A percentile compares a stretch with the other conserved stretches of the same genome.
phyloP scores from a whole-genome alignment of 2,797 vertebrate genomes.

The Pangasius mekongensis region DNA sequence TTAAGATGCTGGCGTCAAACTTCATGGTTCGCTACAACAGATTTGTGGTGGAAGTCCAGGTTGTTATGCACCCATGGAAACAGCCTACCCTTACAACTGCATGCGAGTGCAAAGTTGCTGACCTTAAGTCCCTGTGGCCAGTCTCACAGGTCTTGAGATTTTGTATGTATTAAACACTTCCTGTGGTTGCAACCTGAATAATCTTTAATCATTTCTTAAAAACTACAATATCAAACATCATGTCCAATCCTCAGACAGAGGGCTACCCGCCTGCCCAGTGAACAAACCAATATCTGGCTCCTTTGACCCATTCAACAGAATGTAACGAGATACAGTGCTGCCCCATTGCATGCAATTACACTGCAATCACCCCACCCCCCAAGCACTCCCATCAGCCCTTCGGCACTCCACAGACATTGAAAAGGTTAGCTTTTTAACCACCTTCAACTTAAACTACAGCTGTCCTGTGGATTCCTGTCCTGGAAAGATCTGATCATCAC shows the following conservation, averaged over 20 bases:
- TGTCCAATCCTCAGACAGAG: not conserved
- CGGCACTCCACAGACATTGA: not conserved
- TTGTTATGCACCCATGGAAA: slow-evolving; percentile 13
- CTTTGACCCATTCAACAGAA: not conserved
- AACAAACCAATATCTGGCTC: not conserved
- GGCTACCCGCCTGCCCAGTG: not conserved
- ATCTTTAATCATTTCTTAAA: slow-evolving; percentile 2
- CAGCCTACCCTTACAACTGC: not conserved
- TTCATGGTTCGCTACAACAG: not conserved
- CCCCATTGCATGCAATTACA: slow-evolving; percentile 5
- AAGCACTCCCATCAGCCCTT: not conserved
- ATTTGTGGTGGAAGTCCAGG: not conserved
- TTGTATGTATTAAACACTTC: not conserved
- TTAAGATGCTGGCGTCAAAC: not conserved
- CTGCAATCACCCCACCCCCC: not conserved
- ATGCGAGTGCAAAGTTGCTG: not conserved
- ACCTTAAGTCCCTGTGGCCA: not conserved
- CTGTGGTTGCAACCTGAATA: not conserved
- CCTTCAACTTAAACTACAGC: not conserved
- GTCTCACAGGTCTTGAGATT: not conserved
- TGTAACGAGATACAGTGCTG: slow-evolving; percentile 2
- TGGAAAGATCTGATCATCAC: not conserved
- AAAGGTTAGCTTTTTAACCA: slow-evolving; percentile 31
- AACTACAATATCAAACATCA: not conserved
- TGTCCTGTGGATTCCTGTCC: not conserved